Evolutionary conservation across 2,888 invertebrate genomes (phyloP).

Genomic region (Tholera decimalis): DNA sequence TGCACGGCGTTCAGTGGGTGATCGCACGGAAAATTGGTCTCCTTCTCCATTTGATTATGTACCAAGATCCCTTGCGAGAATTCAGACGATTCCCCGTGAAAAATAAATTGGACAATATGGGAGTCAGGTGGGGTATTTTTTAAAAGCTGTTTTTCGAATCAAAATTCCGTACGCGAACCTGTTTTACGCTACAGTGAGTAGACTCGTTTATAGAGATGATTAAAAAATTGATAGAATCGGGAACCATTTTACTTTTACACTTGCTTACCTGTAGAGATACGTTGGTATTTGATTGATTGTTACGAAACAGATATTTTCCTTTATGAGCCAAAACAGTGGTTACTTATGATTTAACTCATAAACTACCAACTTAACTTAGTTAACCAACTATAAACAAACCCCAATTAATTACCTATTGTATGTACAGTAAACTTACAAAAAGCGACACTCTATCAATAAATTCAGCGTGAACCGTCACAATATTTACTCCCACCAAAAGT

Average conservation of each 20-base stretch:
- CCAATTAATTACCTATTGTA: too few relatives aligned
- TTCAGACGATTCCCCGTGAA: constrained; percentile 69
- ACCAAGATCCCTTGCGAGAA: constrained; percentile 83
- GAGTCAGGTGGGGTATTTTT: constrained; percentile 61
- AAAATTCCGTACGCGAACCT: constrained; percentile 48
- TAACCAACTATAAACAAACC: background rate
- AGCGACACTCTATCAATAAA: background rate
- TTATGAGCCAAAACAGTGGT: too few relatives aligned
- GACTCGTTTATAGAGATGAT: constrained; percentile 46
- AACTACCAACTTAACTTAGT: too few relatives aligned
- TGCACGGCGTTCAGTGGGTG: constrained; percentile 77
- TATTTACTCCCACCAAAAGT: constrained; percentile 15
- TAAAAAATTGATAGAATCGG: constrained; percentile 29
- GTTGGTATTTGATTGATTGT: background rate
- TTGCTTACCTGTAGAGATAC: background rate
- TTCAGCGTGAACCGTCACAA: constrained; percentile 9
- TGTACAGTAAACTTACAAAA: too few relatives aligned
- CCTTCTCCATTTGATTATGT: constrained; percentile 86
- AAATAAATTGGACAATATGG: constrained; percentile 81
- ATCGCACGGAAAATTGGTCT: constrained; percentile 89
- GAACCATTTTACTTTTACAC: constrained; percentile 15
- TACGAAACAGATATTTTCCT: background rate
- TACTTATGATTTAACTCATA: too few relatives aligned
- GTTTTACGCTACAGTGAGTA: constrained; percentile 38
- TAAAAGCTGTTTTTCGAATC: constrained; percentile 52